phyloP scores from a whole-genome alignment of 2,113 vertebrate genomes.

The Trichechus manatus region DNA sequence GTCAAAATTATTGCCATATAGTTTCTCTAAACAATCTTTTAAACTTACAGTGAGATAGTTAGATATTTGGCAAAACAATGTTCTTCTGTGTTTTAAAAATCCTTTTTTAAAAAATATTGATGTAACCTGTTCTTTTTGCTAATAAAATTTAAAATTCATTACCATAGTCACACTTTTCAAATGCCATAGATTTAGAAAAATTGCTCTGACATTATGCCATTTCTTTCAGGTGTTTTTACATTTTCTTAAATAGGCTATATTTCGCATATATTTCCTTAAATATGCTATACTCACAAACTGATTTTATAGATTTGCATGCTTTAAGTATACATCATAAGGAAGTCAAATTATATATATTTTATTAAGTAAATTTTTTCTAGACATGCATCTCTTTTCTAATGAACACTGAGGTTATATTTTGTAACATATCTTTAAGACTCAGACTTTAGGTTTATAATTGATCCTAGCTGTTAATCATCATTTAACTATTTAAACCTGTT shows the following conservation, averaged over 20 bases:
- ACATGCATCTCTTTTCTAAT: background rate
- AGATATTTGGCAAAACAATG: background rate
- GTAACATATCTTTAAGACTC: background rate
- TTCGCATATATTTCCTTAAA: background rate
- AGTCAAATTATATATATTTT: background rate
- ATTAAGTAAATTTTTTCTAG: background rate
- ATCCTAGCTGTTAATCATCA: background rate
- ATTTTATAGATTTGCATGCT: background rate
- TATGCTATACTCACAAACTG: background rate
- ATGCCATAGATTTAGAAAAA: background rate
- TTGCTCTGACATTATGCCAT: conserved; percentile 7
- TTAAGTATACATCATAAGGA: background rate
- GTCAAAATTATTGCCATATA: conserved; percentile 19
- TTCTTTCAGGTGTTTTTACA: background rate
- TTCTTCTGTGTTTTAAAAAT: background rate
- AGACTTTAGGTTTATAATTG: background rate
- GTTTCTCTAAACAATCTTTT: background rate
- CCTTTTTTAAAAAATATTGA: conserved; percentile 37
- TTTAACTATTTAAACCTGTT: background rate
- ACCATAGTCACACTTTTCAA: conserved; percentile 9
- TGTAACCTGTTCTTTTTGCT: conserved; percentile 18
- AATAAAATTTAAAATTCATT: conserved; percentile 46
- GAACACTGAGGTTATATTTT: background rate
- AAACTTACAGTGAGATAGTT: background rate
- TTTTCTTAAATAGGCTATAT: background rate